Evolutionary conservation across 2,113 vertebrate species (phyloP).

Genomic region (Hiodon alosoides): DNA sequence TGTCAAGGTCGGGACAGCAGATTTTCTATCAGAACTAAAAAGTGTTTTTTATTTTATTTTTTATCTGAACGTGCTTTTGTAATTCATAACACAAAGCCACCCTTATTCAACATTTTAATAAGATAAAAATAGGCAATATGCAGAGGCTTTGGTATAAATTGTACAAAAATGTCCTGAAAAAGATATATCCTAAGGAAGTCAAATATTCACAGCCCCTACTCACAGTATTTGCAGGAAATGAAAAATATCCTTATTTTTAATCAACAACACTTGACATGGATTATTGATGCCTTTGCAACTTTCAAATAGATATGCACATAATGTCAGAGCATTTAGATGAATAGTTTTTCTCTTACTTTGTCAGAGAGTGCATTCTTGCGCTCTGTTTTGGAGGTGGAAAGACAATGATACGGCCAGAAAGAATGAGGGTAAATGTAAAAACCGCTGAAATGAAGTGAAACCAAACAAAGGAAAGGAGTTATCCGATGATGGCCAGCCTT

Average conservation of each 20-base stretch:
- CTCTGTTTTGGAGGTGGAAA: too few relatives aligned
- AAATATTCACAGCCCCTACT: constrained; percentile 10
- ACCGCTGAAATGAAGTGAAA: too few relatives aligned
- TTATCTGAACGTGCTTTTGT: too few relatives aligned
- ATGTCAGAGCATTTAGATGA: constrained; percentile 39
- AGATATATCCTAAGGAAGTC: not conserved
- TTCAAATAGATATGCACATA: constrained; percentile 49
- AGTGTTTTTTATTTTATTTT: too few relatives aligned
- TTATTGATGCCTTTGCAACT: constrained; percentile 51
- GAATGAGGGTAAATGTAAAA: too few relatives aligned
- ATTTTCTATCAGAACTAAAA: too few relatives aligned
- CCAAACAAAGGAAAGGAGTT: too few relatives aligned
- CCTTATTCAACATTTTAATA: too few relatives aligned
- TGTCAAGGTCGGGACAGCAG: too few relatives aligned
- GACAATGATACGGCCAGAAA: too few relatives aligned
- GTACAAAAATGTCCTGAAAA: not conserved
- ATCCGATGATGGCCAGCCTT: too few relatives aligned
- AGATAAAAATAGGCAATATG: not conserved
- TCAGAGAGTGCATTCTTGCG: not conserved
- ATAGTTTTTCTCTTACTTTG: not conserved
- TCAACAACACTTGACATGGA: constrained; percentile 38
- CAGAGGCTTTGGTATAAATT: not conserved
- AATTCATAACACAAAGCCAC: too few relatives aligned
- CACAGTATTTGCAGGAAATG: constrained; percentile 6
- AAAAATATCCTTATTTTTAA: constrained; percentile 21